Percentiles rank a stretch among this genome's conserved stretches.
These are phyloP conservation scores for Oxystoma pomonae DNA, from an alignment of 2,888 invertebrate species.

Conservation along the genomic window DNA sequence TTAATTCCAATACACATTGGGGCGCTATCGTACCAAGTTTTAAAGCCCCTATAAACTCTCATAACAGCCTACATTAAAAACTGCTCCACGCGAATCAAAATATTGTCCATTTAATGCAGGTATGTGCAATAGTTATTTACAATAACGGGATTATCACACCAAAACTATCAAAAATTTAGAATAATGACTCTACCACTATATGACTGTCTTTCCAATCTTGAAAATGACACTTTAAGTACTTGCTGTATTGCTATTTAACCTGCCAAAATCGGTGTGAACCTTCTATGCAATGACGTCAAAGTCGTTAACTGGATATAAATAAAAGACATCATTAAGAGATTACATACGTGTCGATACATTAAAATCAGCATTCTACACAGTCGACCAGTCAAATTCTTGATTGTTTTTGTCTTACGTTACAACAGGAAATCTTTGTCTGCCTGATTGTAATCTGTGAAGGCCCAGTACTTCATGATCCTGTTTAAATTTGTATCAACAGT, in stretches of 20 bases:
- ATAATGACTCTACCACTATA: too few species aligned
- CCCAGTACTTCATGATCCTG: slow-evolving; percentile 46
- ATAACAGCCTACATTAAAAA: slow-evolving; percentile 38
- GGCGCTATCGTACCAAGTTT: slow-evolving; percentile 16
- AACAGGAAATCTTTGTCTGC: slow-evolving; percentile 17
- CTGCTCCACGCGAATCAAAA: slow-evolving; percentile 23
- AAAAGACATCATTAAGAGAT: slow-evolving; percentile 49
- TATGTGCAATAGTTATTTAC: too few species aligned
- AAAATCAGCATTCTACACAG: slow-evolving; percentile 44
- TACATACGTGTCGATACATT: slow-evolving; percentile 49
- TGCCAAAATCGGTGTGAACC: too few species aligned
- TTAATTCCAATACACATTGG: neutral
- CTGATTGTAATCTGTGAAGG: slow-evolving; percentile 41
- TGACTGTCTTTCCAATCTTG: too few species aligned
- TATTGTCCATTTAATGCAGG: too few species aligned
- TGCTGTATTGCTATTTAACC: too few species aligned
- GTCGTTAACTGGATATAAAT: slow-evolving; percentile 33
- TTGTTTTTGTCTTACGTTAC: neutral
- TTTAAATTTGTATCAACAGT: slow-evolving; percentile 49
- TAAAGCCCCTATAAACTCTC: slow-evolving; percentile 29
- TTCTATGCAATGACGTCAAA: slow-evolving; percentile 32
- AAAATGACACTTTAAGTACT: too few species aligned
- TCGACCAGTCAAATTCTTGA: slow-evolving; percentile 30
- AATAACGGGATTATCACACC: too few species aligned
- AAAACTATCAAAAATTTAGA: too few species aligned